These are phyloP conservation scores for Paramormyrops hopkinsi DNA, from an alignment of 2,797 vertebrate genomes.

Conservation along the genomic window DNA sequence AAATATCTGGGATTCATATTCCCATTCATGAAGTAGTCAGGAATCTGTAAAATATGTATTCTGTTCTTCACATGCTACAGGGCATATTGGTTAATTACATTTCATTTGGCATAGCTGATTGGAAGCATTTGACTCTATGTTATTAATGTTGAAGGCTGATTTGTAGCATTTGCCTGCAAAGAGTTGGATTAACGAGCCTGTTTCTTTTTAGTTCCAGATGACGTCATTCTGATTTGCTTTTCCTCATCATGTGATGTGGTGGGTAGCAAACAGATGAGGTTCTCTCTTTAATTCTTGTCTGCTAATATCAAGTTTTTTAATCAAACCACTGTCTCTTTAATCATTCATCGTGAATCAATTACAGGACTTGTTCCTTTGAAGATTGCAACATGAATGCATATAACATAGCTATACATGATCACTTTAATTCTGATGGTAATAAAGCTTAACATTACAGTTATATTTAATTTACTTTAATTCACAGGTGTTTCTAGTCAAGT, in stretches of 20 bases:
- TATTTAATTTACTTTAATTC: not conserved
- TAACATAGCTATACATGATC: constrained; percentile 6
- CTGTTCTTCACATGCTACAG: not conserved
- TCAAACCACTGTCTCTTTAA: not conserved
- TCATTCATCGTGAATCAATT: not conserved
- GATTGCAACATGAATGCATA: not conserved
- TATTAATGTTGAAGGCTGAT: not conserved
- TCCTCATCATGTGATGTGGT: not conserved
- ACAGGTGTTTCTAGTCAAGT: not conserved
- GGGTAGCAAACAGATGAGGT: not conserved
- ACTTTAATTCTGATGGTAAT: not conserved
- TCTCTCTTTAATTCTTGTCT: not conserved
- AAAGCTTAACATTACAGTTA: not conserved
- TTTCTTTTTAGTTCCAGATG: not conserved
- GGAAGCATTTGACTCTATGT: not conserved
- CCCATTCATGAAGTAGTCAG: not conserved
- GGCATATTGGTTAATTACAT: not conserved
- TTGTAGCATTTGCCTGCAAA: not conserved
- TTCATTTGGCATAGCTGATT: not conserved
- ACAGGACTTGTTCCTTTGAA: constrained; percentile 2
- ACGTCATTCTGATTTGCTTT: not conserved
- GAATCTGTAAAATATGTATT: constrained; percentile 6
- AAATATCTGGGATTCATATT: not conserved
- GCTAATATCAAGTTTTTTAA: not conserved
- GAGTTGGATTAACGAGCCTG: not conserved